phyloP scores from a whole-genome alignment of 2,797 vertebrate species.

The Echeneis naucrates region DNA sequence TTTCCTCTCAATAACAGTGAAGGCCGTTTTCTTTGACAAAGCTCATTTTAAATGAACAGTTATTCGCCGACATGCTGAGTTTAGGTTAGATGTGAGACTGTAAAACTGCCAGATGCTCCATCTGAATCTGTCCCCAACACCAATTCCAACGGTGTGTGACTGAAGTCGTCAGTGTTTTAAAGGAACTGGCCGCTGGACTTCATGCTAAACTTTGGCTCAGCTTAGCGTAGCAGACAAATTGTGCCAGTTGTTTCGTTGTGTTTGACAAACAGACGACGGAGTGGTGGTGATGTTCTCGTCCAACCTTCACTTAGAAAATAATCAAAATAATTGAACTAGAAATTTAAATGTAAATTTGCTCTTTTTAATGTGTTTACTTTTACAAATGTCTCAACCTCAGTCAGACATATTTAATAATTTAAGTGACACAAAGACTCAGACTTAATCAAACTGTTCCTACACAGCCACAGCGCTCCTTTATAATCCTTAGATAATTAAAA shows the following conservation, averaged over 20 bases:
- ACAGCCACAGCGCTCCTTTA: background rate
- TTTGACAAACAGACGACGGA: background rate
- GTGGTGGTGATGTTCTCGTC: background rate
- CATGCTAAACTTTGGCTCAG: conserved; percentile 11
- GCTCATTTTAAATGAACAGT: too few species aligned
- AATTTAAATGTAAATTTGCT: too few species aligned
- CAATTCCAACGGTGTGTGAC: too few species aligned
- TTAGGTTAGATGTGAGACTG: background rate
- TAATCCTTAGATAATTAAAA: too few species aligned
- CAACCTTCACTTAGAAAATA: background rate
- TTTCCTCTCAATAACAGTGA: too few species aligned
- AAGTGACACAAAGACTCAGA: too few species aligned
- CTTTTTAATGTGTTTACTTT: too few species aligned
- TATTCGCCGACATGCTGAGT: background rate
- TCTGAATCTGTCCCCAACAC: too few species aligned
- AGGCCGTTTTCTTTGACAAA: too few species aligned
- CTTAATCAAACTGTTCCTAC: background rate
- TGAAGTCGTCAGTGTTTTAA: background rate
- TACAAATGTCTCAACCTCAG: too few species aligned
- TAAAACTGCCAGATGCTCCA: background rate
- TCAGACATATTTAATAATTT: too few species aligned
- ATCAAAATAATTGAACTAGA: too few species aligned
- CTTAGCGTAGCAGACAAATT: background rate
- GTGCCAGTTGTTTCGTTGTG: background rate
- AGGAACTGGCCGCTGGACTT: background rate